Evolutionary conservation across 2,113 vertebrate species (phyloP).

Genomic region (Danio rerio): GRCz12tu NC_133177.1:36355001-36355500

Average conservation of each 20-base stretch:
- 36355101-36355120: neutral
- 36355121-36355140: slow-evolving; percentile 1
- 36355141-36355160: slow-evolving; percentile 12
- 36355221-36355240: neutral
- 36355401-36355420: neutral
- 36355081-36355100: neutral
- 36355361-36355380: too few relatives aligned
- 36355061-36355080: neutral
- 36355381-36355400: too few relatives aligned
- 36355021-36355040: neutral
- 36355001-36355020: neutral
- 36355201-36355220: neutral
- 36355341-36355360: neutral
- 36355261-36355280: neutral
- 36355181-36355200: neutral
- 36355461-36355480: too few relatives aligned
- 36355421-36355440: neutral
- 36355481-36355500: too few relatives aligned
- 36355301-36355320: neutral
- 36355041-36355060: too few relatives aligned
- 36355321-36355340: neutral
- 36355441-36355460: neutral
- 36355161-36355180: neutral
- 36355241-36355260: neutral
- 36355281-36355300: neutral